Evolutionary conservation across 2,797 vertebrate genomes (phyloP).

Genomic region (Ciconia nigra): DNA sequence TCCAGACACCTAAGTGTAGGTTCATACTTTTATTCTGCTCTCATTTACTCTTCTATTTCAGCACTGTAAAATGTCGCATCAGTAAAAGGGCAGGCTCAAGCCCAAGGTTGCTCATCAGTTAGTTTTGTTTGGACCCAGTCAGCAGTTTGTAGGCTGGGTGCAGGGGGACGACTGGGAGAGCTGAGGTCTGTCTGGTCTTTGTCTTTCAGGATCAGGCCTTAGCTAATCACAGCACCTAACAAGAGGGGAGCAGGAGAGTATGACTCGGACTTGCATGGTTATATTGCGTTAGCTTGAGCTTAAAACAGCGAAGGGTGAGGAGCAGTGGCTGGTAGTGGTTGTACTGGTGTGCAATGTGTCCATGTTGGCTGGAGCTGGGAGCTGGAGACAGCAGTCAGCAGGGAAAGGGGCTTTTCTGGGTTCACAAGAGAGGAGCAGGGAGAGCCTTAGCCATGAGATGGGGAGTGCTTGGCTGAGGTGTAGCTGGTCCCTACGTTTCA

Average conservation of each 20-base stretch:
- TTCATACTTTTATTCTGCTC: background rate
- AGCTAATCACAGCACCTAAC: background rate
- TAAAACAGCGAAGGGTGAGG: background rate
- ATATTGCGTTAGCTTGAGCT: background rate
- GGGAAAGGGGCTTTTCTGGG: background rate
- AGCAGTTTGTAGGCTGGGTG: background rate
- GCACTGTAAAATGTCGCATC: background rate
- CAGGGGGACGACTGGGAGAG: background rate
- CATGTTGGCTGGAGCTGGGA: background rate
- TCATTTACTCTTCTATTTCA: background rate
- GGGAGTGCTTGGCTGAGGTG: background rate
- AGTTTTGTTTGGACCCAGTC: background rate
- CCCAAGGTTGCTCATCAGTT: background rate
- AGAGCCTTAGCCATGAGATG: background rate
- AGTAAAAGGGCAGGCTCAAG: background rate
- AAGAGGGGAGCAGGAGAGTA: background rate
- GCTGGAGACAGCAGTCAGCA: background rate
- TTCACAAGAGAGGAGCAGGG: background rate
- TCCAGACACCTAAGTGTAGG: background rate
- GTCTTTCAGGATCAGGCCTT: background rate
- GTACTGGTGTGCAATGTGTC: background rate
- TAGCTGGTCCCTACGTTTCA: rapidly evolving
- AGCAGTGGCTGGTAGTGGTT: background rate
- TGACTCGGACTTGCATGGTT: background rate
- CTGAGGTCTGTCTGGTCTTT: background rate